Percentiles rank a stretch among this genome's conserved stretches.
Evolutionary conservation across 2,797 vertebrate genomes (phyloP).

Genomic region (Gymnopithys bicolor): DNA sequence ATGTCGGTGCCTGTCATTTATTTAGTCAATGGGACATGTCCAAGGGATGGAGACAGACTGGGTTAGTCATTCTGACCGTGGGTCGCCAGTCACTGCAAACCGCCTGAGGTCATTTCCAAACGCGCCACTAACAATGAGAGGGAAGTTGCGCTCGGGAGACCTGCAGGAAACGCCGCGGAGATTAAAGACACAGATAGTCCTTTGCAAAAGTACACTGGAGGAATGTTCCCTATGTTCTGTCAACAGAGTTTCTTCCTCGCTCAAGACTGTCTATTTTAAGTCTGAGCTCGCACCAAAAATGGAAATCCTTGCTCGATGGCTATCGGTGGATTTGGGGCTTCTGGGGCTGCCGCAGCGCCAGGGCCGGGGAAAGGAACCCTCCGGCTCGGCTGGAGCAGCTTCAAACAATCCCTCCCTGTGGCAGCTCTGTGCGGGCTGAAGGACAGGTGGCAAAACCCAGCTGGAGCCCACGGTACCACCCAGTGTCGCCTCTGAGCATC

Average conservation of each 20-base stretch:
- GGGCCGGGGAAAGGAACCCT: slow-evolving; percentile 33
- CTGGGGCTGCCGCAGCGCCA: neutral
- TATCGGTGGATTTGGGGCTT: slow-evolving; percentile 36
- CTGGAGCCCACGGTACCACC: rapidly evolving
- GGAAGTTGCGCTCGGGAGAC: slow-evolving; percentile 63
- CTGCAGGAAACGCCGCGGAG: slow-evolving; percentile 68
- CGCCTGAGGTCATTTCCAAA: slow-evolving; percentile 76
- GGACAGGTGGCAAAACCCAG: neutral
- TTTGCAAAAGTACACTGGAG: slow-evolving; percentile 59
- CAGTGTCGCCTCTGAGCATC: rapidly evolving
- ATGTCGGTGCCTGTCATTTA: slow-evolving; percentile 66
- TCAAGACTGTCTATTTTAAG: slow-evolving; percentile 72
- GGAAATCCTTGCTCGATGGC: slow-evolving; percentile 57
- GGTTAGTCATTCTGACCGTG: slow-evolving; percentile 71
- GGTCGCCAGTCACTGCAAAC: slow-evolving; percentile 66
- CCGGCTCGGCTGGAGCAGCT: neutral
- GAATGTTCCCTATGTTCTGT: slow-evolving; percentile 66
- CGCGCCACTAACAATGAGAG: slow-evolving; percentile 65
- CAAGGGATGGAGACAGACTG: slow-evolving; percentile 73
- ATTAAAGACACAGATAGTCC: slow-evolving; percentile 74
- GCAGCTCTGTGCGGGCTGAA: neutral
- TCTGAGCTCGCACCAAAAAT: slow-evolving; percentile 59
- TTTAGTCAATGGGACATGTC: slow-evolving; percentile 67
- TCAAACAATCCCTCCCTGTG: neutral
- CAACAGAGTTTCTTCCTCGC: slow-evolving; percentile 68